Evolutionary conservation across 2,888 invertebrate species (phyloP).

Genomic region (Syrphus vitripennis): DNA sequence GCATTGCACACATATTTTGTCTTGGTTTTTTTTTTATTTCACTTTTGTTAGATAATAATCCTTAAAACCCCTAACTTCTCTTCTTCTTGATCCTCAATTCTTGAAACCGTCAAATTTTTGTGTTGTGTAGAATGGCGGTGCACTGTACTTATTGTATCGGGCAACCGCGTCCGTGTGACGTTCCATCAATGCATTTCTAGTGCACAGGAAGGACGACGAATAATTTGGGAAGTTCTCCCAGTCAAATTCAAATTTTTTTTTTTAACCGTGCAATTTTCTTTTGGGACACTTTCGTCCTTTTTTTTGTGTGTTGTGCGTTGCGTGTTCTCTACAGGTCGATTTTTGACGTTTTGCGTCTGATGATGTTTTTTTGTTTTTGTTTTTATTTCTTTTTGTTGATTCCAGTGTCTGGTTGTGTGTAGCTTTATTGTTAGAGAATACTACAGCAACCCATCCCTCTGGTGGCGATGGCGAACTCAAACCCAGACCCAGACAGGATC

Average conservation of each 20-base stretch:
- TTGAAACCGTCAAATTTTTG: background rate
- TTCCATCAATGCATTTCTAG: conserved; percentile 51
- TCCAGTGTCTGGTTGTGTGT: background rate
- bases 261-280: conserved; percentile 44
- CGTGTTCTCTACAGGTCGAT: conserved; percentile 21
- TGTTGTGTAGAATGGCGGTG: background rate
- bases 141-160: conserved; percentile 43
- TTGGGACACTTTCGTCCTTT: conserved; percentile 57
- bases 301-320: conserved; percentile 22
- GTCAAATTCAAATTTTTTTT: conserved; percentile 3
- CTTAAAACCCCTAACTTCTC: background rate
- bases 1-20: conserved; percentile 37
- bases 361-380: background rate
- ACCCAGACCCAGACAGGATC: background rate
- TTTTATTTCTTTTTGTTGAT: background rate
- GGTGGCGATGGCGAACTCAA: background rate
- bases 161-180: conserved; percentile 47
- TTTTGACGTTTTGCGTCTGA: conserved; percentile 21
- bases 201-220: conserved; percentile 34
- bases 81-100: background rate
- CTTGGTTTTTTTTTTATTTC: conserved; percentile 46
- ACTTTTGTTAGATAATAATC: conserved; percentile 58
- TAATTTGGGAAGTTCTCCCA: background rate
- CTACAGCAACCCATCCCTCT: background rate
- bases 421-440: background rate